Conservation (phyloP, 2,888 invertebrate genomes). For the Cephonodes hylas region DNA sequence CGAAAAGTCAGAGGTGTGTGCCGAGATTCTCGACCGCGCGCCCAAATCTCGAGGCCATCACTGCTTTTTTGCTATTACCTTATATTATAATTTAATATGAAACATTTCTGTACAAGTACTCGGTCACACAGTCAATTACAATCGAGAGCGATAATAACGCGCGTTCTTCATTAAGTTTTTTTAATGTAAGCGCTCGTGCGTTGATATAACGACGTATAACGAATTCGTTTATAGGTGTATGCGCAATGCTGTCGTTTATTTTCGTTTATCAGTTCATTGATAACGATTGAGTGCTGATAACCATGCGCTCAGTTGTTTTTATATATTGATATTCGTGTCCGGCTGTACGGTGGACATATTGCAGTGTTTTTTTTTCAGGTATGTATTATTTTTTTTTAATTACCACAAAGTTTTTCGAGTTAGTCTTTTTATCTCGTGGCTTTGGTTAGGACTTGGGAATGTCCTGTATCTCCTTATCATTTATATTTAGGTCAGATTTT, state of each 20-base stretch:
- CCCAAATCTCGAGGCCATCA: too few relatives aligned
- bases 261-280: not conserved
- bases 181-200: not conserved
- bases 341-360: not conserved
- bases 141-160: too few relatives aligned
- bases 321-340: not conserved
- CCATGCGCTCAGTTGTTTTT: not conserved
- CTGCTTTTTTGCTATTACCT: too few relatives aligned
- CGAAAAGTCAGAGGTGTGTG: too few relatives aligned
- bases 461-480: too few relatives aligned
- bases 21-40: too few relatives aligned
- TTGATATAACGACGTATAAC: not conserved
- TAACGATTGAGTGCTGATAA: not conserved
- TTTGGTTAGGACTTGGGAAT: too few relatives aligned
- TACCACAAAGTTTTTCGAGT: not conserved
- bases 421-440: too few relatives aligned
- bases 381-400: not conserved
- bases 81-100: too few relatives aligned
- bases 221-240: not conserved
- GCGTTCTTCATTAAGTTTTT: not conserved
- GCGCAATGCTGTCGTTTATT: not conserved
- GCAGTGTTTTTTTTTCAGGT: not conserved
- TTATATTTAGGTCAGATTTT: too few relatives aligned
- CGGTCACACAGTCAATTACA: too few relatives aligned
- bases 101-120: too few relatives aligned